Percentiles rank a stretch among this genome's conserved stretches.
Evolutionary conservation across 2,797 vertebrate species (phyloP).

Genomic region (Brachymystax lenok): DNA sequence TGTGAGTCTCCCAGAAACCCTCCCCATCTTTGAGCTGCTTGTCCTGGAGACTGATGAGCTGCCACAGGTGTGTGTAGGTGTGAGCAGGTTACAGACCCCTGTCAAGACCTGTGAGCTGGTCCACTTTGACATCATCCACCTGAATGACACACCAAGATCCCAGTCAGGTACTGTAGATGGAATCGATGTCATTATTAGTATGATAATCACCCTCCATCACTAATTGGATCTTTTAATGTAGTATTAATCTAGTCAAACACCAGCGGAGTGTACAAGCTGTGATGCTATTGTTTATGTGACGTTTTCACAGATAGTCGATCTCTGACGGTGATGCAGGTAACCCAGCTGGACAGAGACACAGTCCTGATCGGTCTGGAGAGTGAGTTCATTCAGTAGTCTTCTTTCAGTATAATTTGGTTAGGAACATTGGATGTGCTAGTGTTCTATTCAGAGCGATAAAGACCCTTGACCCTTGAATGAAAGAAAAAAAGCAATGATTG

Average conservation of each 20-base stretch:
- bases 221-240: neutral
- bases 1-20: constrained; percentile 67
- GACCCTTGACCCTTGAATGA: neutral
- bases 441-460: neutral
- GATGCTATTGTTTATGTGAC: constrained; percentile 14
- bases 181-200: too few relatives aligned
- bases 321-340: constrained; percentile 68
- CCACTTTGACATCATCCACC: constrained; percentile 68
- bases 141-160: constrained; percentile 57
- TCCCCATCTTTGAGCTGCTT: constrained; percentile 74
- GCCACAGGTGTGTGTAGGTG: constrained; percentile 73
- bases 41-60: constrained; percentile 74
- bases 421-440: neutral
- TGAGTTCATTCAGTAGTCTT: constrained; percentile 51
- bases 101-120: constrained; percentile 51
- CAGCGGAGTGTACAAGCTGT: neutral
- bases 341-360: constrained; percentile 76
- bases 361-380: constrained; percentile 75
- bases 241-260: too few relatives aligned
- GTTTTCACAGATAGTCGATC: constrained; percentile 60
- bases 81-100: constrained; percentile 37
- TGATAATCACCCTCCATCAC: neutral
- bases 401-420: neutral
- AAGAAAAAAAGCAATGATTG: too few relatives aligned
- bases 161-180: constrained; percentile 33